Evolutionary conservation across 2,113 vertebrate genomes (phyloP).

Genomic region (Carassius auratus): DNA sequence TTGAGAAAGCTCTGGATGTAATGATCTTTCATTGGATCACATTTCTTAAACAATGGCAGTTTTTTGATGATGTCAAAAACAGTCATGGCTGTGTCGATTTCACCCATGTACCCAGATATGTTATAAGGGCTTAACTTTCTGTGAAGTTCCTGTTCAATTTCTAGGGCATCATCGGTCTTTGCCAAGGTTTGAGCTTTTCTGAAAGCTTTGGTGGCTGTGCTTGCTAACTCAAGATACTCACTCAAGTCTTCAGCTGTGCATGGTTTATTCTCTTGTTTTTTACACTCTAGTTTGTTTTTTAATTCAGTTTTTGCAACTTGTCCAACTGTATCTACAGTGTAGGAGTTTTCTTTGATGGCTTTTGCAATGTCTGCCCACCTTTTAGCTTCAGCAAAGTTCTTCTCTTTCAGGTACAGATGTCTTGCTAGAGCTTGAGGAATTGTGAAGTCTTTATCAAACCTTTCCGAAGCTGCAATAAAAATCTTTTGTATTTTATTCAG

Average conservation of each 20-base stretch:
- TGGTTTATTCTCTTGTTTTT: slow-evolving; percentile 53
- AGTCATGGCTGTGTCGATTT: slow-evolving; percentile 75
- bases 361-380: slow-evolving; percentile 76
- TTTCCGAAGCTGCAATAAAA: slow-evolving; percentile 63
- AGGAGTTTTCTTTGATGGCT: slow-evolving; percentile 73
- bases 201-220: slow-evolving; percentile 74
- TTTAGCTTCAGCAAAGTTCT: slow-evolving; percentile 59
- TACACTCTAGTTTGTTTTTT: slow-evolving; percentile 59
- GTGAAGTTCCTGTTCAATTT: slow-evolving; percentile 57
- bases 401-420: slow-evolving; percentile 61
- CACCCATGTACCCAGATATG: slow-evolving; percentile 72
- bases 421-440: slow-evolving; percentile 69
- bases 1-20: slow-evolving; percentile 67
- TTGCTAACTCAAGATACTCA: slow-evolving; percentile 67
- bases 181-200: slow-evolving; percentile 74
- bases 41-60: slow-evolving; percentile 69
- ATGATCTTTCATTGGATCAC: slow-evolving; percentile 53
- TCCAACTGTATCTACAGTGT: slow-evolving; percentile 76
- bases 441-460: slow-evolving; percentile 51
- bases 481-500: slow-evolving; percentile 53
- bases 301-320: slow-evolving; percentile 79
- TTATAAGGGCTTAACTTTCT: slow-evolving; percentile 69
- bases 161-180: slow-evolving; percentile 50
- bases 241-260: slow-evolving; percentile 56
- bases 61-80: slow-evolving; percentile 71